Base-by-base conservation (phyloP, 2,113 vertebrate genomes). In the Nothoprocta pentlandii region DNA sequence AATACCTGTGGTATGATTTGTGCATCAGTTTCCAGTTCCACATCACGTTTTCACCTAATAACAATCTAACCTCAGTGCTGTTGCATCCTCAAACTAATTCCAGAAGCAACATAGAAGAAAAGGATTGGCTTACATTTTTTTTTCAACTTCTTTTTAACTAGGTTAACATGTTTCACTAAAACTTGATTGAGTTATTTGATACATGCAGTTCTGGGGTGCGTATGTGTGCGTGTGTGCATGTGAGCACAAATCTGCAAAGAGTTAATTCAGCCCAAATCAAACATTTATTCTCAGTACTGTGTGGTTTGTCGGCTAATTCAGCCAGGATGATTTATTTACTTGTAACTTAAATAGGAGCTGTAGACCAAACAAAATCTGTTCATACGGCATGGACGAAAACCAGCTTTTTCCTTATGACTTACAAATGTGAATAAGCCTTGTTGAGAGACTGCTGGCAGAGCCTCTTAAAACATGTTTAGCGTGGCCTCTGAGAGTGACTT, bases 311-410 rank as follows among this genome's bases (percentile, higher is more conserved):
- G 92, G 88, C 73, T 94, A 92, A 93, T 97, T 90, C 80, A 96
- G 83, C 39, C 66, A 87, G 75, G 34, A 93, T 93, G 70, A 87
- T 90, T 95, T 96, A 94, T 95, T 96, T 96, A 80, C 81, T 94
- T 95, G 88, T 59, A 95, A 85, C 82, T 95, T 87, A 92, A 94
- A 78, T 92, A 80, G 49, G 80, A 96, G 92, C 83, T 97, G 81
- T 87, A 96, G 93, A 95, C 92, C 91, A 96, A 96, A 97, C 94
- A 94, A 94, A 96, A 94, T 93, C 93, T 97, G 93, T 96, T 96
- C 95, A 36, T 93, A 26, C 77, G 69, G 64, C 81, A 90, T 49
- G 88, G 90, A 84, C 77, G 89, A 87, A 84, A 94, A 91, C 79
- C 84, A 86, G 89, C 87, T 95, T 96, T 94, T 88, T 88, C 77